phyloP scores from a whole-genome alignment of 2,113 vertebrate species.

The Cyanocitta stelleri region DNA sequence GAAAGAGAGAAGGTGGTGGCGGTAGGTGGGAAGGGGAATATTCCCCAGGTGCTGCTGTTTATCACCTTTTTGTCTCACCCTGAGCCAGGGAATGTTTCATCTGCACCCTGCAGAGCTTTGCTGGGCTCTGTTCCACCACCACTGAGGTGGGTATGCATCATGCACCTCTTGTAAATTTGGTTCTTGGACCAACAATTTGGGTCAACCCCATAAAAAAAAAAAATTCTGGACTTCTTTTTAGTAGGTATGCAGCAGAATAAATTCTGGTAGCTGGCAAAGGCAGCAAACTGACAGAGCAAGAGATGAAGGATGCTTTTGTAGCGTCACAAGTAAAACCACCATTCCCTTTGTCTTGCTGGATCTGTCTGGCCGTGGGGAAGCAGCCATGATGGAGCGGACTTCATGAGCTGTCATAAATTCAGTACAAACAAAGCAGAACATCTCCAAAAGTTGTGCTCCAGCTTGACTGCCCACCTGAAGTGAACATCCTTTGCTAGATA shows the following conservation, averaged over 20 bases:
- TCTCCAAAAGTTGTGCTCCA: background rate
- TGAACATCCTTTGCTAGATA: background rate
- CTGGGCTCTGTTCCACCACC: background rate
- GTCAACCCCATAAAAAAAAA: background rate
- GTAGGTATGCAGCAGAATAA: background rate
- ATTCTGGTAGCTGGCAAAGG: background rate
- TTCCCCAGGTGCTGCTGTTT: conserved; percentile 13
- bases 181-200: background rate
- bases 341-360: background rate
- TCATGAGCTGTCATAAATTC: background rate
- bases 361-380: background rate
- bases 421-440: background rate
- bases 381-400: background rate
- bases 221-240: background rate
- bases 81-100: conserved; percentile 7
- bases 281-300: background rate
- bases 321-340: background rate
- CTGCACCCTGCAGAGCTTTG: background rate
- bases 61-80: background rate
- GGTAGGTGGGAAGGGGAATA: background rate
- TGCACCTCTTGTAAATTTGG: background rate
- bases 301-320: background rate
- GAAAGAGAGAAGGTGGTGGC: background rate
- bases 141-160: background rate
- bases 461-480: background rate